A percentile compares a stretch with the other conserved stretches of the same genome.
These are phyloP conservation scores for Phlogophora meticulosa DNA, from an alignment of 2,888 invertebrate species.

Conservation along the genomic window DNA sequence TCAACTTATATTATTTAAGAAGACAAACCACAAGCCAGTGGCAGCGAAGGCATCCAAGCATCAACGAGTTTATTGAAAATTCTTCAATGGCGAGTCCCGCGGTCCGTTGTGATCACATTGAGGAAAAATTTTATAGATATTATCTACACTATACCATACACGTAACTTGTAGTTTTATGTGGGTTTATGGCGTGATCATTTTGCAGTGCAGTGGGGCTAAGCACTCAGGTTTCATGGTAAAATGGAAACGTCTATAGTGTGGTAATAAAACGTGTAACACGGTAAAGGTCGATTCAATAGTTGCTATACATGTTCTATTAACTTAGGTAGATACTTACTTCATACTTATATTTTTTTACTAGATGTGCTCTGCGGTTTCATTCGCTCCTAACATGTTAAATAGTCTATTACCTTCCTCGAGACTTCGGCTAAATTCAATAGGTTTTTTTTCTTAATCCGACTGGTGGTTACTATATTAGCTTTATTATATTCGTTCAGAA, in stretches of 20 bases:
- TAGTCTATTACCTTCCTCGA: no score
- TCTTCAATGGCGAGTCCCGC: slow-evolving; percentile 35
- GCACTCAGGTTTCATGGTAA: slow-evolving; percentile 24
- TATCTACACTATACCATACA: neutral
- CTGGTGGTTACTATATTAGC: no score
- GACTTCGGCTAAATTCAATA: no score
- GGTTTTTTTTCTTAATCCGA: no score
- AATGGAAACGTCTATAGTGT: neutral
- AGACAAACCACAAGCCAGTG: slow-evolving; percentile 10
- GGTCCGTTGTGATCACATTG: slow-evolving; percentile 24
- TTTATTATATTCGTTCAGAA: no score
- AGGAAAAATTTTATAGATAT: slow-evolving; percentile 13
- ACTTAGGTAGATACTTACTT: no score
- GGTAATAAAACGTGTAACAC: slow-evolving; percentile 6
- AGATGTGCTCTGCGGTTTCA: no score
- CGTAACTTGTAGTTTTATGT: neutral
- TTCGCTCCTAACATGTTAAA: no score
- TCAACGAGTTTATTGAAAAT: slow-evolving; percentile 39
- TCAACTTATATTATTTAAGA: slow-evolving; percentile 13
- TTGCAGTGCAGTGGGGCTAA: neutral
- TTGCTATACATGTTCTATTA: neutral
- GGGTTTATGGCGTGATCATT: slow-evolving; percentile 28
- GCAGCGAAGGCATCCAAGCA: slow-evolving; percentile 15
- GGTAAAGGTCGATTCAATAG: neutral
- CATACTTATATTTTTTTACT: no score